These are phyloP conservation scores for Leptothorax acervorum DNA, from an alignment of 2,888 invertebrate species.

Conservation along the genomic window DNA sequence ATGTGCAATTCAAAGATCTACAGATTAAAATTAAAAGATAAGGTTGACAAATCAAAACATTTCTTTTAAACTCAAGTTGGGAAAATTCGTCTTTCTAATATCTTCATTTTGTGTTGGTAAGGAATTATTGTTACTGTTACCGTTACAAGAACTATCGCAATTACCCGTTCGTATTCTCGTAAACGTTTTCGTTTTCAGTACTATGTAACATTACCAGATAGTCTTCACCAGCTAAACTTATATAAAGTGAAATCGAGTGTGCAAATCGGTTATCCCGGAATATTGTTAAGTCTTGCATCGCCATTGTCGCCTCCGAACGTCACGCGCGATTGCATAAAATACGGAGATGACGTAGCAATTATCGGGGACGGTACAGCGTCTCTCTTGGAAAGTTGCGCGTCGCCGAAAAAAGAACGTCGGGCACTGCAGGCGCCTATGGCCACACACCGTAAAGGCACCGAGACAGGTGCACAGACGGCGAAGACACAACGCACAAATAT, in stretches of 20 bases:
- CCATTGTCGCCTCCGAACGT: slow-evolving; percentile 30
- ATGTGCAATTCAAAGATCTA: neutral
- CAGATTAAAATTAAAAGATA: neutral
- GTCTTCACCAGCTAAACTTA: neutral
- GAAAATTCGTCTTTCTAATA: neutral
- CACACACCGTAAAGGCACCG: slow-evolving; percentile 56
- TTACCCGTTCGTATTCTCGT: neutral
- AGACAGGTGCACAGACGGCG: slow-evolving; percentile 71
- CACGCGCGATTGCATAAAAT: slow-evolving; percentile 41
- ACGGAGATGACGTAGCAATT: slow-evolving; percentile 27
- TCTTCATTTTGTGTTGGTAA: neutral
- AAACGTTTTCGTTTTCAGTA: neutral
- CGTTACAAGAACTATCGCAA: neutral
- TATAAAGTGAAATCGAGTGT: slow-evolving; percentile 4
- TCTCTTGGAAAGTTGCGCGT: slow-evolving; percentile 16
- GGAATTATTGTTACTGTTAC: neutral
- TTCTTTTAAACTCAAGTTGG: neutral
- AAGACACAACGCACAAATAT: slow-evolving; percentile 53
- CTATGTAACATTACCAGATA: neutral
- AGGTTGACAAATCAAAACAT: neutral
- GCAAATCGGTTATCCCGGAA: slow-evolving; percentile 7
- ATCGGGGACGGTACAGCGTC: neutral
- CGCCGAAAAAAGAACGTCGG: slow-evolving; percentile 19
- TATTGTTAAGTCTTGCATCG: neutral
- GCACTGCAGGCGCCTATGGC: slow-evolving; percentile 56